A percentile compares a stretch with the other conserved stretches of the same genome.
Conservation (phyloP, 1,140 invertebrate genomes). For the Pararge aegeria region DNA sequence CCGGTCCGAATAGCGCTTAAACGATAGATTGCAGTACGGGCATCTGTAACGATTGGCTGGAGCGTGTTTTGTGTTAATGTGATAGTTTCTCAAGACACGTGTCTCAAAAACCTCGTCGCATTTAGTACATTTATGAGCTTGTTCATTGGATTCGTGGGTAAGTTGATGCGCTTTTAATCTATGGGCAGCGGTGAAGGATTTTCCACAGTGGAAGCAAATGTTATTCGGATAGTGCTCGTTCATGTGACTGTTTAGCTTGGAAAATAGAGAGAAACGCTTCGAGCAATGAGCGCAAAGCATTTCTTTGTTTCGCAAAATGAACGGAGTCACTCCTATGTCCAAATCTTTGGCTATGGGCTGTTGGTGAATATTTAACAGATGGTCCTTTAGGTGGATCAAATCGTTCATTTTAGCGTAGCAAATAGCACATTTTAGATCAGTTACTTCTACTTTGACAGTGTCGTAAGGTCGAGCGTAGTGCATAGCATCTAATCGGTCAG, state of each 20-base stretch:
- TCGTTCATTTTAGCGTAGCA: constrained; percentile 41
- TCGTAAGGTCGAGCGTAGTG: constrained; percentile 41
- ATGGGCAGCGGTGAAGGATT: constrained; percentile 52
- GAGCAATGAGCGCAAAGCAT: constrained; percentile 55
- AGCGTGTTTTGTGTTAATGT: constrained; percentile 46
- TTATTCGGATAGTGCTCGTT: constrained; percentile 68
- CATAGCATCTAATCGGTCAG: constrained; percentile 47
- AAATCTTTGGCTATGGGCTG: constrained; percentile 46
- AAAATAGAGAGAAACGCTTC: constrained; percentile 54
- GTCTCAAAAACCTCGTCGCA: constrained; percentile 58
- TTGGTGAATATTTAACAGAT: constrained; percentile 46
- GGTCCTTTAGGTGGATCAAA: constrained; percentile 51
- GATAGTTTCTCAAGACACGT: constrained; percentile 43
- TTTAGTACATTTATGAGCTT: constrained; percentile 54
- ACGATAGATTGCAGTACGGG: constrained; percentile 75
- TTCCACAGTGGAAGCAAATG: constrained; percentile 68
- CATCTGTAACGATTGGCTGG: constrained; percentile 58
- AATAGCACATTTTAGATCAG: constrained; percentile 51
- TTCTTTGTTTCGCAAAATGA: constrained; percentile 45
- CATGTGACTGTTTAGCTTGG: constrained; percentile 66
- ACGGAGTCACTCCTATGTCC: constrained; percentile 58
- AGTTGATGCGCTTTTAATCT: constrained; percentile 57
- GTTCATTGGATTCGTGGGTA: constrained; percentile 47
- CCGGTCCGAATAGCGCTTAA: constrained; percentile 72
- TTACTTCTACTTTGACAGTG: constrained; percentile 60